Evolutionary conservation across 2,888 invertebrate genomes (phyloP), one percentile per base, ranked within the genome.

Genomic region (Ditula angustiorana): DNA sequence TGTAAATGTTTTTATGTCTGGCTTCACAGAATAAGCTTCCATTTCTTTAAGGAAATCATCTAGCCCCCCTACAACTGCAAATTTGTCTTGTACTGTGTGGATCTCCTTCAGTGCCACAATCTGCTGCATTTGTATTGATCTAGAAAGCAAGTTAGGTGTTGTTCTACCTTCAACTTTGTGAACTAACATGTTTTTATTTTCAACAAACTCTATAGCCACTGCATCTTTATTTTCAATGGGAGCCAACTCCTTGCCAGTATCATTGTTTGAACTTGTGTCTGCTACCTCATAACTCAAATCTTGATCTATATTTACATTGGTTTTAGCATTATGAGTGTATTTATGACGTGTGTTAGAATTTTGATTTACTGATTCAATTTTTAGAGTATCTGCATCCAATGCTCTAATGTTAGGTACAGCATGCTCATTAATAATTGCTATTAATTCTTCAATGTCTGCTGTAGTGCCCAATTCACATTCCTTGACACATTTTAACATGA

Each of bases 401-500:
- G 67, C 68, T 26, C 71, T 52, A 50, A 66, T 66, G 21, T 53
- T 70, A 61, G 47, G 46, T 35, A 46, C 23, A 13, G 83, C 82
- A 67, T 88, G 78, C 30, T 82, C 71, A 67, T 83, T 79, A 69
- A 91, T 79, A 44, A 77, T 69, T 59, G 59, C 68, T 49, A 95
- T 81, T n/a, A 94, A 81, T 65, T 95, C 91, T 73, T 93, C 85
- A 71, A 95, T 94, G 35, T 94, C 91, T 52, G 93, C 88, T 52
- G 94, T 82, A 75, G 95, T 94, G 0, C 98, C 98, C 67, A 98
- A 90, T 56, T 95, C 95, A 83, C 98, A 98, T 72, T 98, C 98
- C 69, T 96, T 94, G 0, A 96, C 95, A 81, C 96, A 95, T 75
- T 96, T 94, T 0, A 99, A 82, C 81, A 99, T 91, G 24, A 98